Percentiles rank a stretch among this genome's conserved stretches.
phyloP scores from a whole-genome alignment of 2,888 invertebrate genomes.

The Stegana nigrithorax region DNA sequence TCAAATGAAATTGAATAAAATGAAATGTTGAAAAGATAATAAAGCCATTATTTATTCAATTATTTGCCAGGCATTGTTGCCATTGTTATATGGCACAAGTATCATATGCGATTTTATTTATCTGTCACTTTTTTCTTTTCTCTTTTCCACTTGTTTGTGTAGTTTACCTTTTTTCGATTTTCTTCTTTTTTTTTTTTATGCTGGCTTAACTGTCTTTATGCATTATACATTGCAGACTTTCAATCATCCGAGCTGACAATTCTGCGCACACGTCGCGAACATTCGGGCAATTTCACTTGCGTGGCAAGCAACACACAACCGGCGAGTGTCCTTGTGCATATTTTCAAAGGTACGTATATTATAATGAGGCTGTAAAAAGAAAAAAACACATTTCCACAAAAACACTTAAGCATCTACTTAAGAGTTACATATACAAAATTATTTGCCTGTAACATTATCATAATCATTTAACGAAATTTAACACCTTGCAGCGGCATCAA shows the following conservation, averaged over 20 bases:
- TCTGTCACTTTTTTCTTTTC: not conserved
- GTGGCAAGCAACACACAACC: constrained; percentile 89
- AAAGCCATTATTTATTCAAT: not conserved
- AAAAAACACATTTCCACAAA: not conserved
- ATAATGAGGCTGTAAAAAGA: too few relatives aligned
- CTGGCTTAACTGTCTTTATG: too few relatives aligned
- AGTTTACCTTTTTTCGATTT: not conserved
- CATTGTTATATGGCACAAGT: not conserved
- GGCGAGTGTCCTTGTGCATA: constrained; percentile 88
- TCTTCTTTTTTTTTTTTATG: constrained; percentile 11
- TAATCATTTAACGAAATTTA: too few relatives aligned
- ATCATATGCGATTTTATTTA: not conserved
- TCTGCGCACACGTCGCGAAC: constrained; percentile 72
- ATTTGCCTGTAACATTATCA: too few relatives aligned
- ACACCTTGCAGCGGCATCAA: too few relatives aligned
- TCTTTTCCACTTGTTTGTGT: not conserved
- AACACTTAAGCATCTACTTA: too few relatives aligned
- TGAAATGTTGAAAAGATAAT: not conserved
- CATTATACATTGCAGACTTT: constrained; percentile 66
- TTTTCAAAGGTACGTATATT: constrained; percentile 81
- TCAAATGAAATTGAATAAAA: too few relatives aligned
- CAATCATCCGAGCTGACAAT: constrained; percentile 69
- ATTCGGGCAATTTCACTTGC: constrained; percentile 90
- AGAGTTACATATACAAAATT: too few relatives aligned
- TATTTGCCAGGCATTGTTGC: constrained; percentile 27